Evolutionary conservation across 2,888 invertebrate species (phyloP).

Genomic region (Microplitis manilae): DNA sequence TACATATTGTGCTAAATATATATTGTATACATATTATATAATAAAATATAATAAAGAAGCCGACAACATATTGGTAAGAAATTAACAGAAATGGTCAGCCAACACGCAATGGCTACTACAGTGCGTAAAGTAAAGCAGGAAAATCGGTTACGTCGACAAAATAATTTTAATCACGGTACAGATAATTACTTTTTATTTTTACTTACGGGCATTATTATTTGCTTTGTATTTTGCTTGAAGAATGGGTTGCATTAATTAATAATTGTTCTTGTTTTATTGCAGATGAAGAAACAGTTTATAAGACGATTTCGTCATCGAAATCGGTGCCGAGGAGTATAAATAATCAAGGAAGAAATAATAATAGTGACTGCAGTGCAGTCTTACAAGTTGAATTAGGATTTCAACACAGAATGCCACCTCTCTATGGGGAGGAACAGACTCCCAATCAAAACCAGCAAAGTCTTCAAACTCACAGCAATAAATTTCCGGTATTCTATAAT

Average conservation of each 20-base stretch:
- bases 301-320: constrained; percentile 76
- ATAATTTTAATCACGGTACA: constrained; percentile 62
- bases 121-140: constrained; percentile 83
- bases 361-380: constrained; percentile 39
- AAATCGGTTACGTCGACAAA: constrained; percentile 73
- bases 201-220: neutral
- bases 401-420: constrained; percentile 68
- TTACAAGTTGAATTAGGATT: constrained; percentile 48
- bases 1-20: too few relatives aligned
- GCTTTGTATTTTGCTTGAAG: too few relatives aligned
- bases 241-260: neutral
- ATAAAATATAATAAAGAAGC: neutral
- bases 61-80: constrained; percentile 21
- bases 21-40: too few relatives aligned
- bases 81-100: constrained; percentile 68
- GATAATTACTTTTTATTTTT: constrained; percentile 14
- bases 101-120: constrained; percentile 80
- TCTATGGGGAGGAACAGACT: constrained; percentile 70
- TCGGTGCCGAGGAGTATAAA: constrained; percentile 72
- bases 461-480: constrained; percentile 84
- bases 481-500: constrained; percentile 80
- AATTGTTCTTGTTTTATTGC: constrained; percentile 39
- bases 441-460: constrained; percentile 71
- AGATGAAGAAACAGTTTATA: constrained; percentile 76
- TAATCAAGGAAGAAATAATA: constrained; percentile 44